phyloP scores from a whole-genome alignment of 1,140 invertebrate genomes.

The Conus betulinus region DNA sequence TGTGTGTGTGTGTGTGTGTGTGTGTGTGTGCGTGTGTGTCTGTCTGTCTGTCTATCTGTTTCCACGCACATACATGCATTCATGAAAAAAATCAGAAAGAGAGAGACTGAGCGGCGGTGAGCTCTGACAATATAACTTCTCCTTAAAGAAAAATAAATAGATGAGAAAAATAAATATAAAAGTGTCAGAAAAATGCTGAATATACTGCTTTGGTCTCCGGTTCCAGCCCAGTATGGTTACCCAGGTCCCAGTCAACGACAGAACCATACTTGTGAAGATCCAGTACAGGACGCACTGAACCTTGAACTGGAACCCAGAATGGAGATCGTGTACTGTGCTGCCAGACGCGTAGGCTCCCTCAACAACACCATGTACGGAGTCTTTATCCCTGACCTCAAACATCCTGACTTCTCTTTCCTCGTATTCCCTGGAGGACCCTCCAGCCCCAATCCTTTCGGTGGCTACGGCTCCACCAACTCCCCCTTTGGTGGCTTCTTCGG shows the following conservation, averaged over 20 bases:
- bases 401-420: conserved; percentile 10
- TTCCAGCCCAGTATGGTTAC: neutral
- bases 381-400: neutral
- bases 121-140: too few species aligned
- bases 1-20: neutral
- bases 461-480: neutral
- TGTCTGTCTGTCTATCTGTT: neutral
- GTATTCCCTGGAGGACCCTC: conserved; percentile 1
- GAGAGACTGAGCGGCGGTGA: too few species aligned
- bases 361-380: neutral
- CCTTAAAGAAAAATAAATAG: too few species aligned
- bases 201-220: too few species aligned
- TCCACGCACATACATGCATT: neutral
- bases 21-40: conserved; percentile 1
- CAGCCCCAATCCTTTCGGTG: neutral
- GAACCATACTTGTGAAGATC: neutral
- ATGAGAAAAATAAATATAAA: too few species aligned
- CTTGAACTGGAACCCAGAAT: neutral
- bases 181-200: too few species aligned
- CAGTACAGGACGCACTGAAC: neutral
- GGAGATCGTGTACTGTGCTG: conserved; percentile 4
- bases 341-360: neutral
- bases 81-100: too few species aligned
- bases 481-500: neutral
- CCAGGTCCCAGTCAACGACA: neutral